Evolutionary conservation across 2,797 vertebrate genomes (phyloP).

Genomic region (Tachyglossus aculeatus): DNA sequence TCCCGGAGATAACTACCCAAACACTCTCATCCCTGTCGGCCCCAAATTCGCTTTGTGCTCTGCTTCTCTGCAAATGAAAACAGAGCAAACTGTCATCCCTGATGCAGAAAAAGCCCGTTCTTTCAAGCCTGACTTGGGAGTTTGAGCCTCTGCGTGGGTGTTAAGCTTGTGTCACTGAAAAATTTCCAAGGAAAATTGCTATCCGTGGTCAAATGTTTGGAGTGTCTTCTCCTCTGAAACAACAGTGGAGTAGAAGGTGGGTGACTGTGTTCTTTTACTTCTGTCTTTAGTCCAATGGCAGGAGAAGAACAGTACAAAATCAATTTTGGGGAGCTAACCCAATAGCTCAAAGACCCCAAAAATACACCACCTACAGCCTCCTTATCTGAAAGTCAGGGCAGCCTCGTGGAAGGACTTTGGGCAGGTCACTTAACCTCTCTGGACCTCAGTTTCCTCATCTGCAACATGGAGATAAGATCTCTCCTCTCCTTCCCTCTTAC

Average conservation of each 20-base stretch:
- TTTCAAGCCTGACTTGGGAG: constrained; percentile 23
- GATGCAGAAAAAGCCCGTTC: background rate
- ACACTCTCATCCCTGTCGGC: constrained; percentile 45
- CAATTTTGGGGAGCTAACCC: constrained; percentile 72
- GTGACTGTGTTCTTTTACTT: constrained; percentile 61
- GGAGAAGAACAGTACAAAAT: constrained; percentile 75
- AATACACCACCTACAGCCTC: constrained; percentile 65
- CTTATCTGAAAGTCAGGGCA: constrained; percentile 68
- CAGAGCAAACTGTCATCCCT: constrained; percentile 30
- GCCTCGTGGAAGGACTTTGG: constrained; percentile 51
- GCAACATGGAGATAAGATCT: no score
- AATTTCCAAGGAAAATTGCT: constrained; percentile 52
- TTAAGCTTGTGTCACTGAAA: constrained; percentile 29
- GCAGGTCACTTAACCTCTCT: no score
- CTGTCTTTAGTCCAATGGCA: constrained; percentile 68
- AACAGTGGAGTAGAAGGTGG: constrained; percentile 65
- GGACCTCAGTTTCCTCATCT: no score
- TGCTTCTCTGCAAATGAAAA: constrained; percentile 64
- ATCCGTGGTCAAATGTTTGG: constrained; percentile 41
- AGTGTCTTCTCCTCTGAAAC: constrained; percentile 62
- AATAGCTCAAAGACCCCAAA: constrained; percentile 62
- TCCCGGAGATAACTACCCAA: constrained; percentile 65
- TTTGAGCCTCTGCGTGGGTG: background rate
- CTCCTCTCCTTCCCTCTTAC: no score
- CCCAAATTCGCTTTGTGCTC: constrained; percentile 65